phyloP scores from a whole-genome alignment of 2,888 invertebrate genomes.

The Clostera curtula region DNA sequence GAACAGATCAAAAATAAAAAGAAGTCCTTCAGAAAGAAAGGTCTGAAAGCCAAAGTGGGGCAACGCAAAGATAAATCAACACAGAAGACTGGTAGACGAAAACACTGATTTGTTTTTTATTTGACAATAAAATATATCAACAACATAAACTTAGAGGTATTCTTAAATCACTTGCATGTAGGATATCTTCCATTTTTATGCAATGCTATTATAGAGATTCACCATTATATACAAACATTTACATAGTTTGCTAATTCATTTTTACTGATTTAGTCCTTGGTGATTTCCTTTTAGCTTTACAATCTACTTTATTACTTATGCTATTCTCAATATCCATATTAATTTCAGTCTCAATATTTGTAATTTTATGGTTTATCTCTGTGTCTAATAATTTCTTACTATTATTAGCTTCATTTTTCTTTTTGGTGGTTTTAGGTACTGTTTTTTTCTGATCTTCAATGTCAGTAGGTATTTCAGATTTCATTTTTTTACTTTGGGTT shows the following conservation, averaged over 20 bases:
- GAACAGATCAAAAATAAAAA: slow-evolving; percentile 82
- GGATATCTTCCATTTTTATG: no score
- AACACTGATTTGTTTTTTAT: slow-evolving; percentile 35
- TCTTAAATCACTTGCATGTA: no score
- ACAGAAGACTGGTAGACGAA: slow-evolving; percentile 50
- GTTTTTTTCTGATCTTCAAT: not conserved
- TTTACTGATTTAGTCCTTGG: slow-evolving; percentile 18
- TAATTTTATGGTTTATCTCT: slow-evolving; percentile 7
- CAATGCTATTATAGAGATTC: not conserved
- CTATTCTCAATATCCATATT: no score
- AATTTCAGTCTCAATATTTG: slow-evolving; percentile 6
- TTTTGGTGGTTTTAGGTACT: not conserved
- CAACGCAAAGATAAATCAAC: slow-evolving; percentile 55
- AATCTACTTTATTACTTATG: no score
- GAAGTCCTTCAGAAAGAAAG: slow-evolving; percentile 69
- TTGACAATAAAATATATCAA: slow-evolving; percentile 8
- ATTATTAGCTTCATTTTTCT: slow-evolving; percentile 3
- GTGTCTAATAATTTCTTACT: slow-evolving; percentile 5
- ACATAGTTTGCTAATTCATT: not conserved
- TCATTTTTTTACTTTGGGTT: not conserved
- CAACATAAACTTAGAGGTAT: no score
- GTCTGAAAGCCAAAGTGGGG: slow-evolving; percentile 31
- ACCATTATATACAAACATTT: not conserved
- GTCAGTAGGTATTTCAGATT: not conserved
- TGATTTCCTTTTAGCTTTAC: slow-evolving; percentile 30